Evolutionary conservation across 2,888 invertebrate genomes (phyloP), one percentile per base, ranked within the genome.

Genomic region (Athripsodes cinereus): DNA sequence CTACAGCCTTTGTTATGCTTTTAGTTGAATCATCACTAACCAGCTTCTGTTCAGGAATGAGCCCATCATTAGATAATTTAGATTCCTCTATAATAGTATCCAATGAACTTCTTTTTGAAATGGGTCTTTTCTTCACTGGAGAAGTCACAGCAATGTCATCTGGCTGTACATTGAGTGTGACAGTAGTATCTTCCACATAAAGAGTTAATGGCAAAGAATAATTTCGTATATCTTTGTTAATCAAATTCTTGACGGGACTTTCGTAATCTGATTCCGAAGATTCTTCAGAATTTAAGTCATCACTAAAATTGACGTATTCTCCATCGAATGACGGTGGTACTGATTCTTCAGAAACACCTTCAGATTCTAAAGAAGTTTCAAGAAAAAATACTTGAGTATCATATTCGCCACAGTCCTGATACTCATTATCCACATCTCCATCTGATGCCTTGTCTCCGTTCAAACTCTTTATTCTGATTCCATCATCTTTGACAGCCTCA

Each of bases 221-320:
- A 64, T 78, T 77, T 54, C 78, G 71, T 20, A 79, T 78, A 58
- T 79, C 78, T 68, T 79, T 78, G 21, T 71, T 72, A 0, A 77
- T 74, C 11, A 79, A 67, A 56, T 74, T 72, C 66, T 75, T 76
- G 0, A 79, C 76, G 0, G 78, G 77, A 67, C 77, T 78, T 64
- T 74, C 73, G 48, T 78, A 79, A 18, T 61, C 61, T 11, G 55
- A 52, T 18, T 46, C 58, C 1, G 66, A 64, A 0, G 70, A 71
- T 8, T 73, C 71, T 57, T 73, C 76, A 13, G 74, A 72, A 60
- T 74, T 70, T 62, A 71, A 66, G 19, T 71, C 73, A 3, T 75
- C 76, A 47, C 70, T 71, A 51, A 78, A 79, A 61, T 78, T 78
- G n/a, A 74, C 74, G 63, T 78, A 79, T 64, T 76, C 77, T 0